A percentile compares a stretch with the other conserved stretches of the same genome.
Conservation (phyloP, 2,888 invertebrate species). For the Trachelus stipa region DNA sequence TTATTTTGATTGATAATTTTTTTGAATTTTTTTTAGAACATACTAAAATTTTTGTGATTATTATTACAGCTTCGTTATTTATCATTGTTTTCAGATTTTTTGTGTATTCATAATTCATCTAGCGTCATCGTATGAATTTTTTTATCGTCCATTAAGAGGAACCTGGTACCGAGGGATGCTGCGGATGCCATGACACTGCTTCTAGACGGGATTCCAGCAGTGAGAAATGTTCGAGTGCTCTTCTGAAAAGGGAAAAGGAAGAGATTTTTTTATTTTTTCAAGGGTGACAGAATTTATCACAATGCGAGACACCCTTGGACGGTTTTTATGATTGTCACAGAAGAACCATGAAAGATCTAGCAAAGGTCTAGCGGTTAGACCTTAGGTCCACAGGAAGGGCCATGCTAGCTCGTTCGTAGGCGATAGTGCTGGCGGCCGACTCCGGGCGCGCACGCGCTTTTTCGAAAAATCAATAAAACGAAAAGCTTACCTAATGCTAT, state of each 20-base stretch:
- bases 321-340: background rate
- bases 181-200: background rate
- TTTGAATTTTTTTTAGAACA: background rate
- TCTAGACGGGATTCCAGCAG: background rate
- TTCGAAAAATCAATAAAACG: conserved; percentile 68
- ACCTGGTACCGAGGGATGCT: background rate
- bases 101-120: background rate
- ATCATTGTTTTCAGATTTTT: background rate
- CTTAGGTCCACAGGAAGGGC: background rate
- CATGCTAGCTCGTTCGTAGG: conserved; percentile 48
- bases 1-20: background rate
- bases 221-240: background rate
- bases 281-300: background rate
- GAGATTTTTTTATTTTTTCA: background rate
- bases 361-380: background rate
- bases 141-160: background rate
- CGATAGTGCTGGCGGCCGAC: conserved; percentile 59
- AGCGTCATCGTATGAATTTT: background rate
- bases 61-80: background rate
- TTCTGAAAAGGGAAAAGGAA: background rate
- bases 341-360: background rate
- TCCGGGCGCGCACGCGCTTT: conserved; percentile 65
- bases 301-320: background rate
- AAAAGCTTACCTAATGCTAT: conserved; percentile 66
- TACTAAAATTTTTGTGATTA: background rate